phyloP scores from a whole-genome alignment of 2,888 invertebrate genomes.

The Margaritifera margaritifera region DNA sequence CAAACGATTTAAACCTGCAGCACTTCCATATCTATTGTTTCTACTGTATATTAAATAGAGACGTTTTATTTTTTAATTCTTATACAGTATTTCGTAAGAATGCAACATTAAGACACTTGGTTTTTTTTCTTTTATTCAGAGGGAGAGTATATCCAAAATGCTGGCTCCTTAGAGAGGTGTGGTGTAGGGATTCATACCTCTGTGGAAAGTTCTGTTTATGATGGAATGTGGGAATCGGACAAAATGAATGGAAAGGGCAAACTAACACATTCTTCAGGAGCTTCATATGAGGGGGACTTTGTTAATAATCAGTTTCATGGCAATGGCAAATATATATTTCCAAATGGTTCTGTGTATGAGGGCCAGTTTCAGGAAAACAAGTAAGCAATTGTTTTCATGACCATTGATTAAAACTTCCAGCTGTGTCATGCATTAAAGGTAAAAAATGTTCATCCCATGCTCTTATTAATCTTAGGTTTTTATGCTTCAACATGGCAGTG shows the following conservation, averaged over 20 bases:
- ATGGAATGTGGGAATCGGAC: slow-evolving; percentile 67
- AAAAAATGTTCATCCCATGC: too few species aligned
- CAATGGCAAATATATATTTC: slow-evolving; percentile 67
- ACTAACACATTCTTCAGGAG: slow-evolving; percentile 62
- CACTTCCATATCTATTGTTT: too few species aligned
- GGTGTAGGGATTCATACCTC: slow-evolving; percentile 65
- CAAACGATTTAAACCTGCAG: too few species aligned
- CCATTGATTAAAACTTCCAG: too few species aligned
- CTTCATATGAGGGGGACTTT: slow-evolving; percentile 69
- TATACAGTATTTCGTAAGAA: too few species aligned
- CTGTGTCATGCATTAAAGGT: too few species aligned
- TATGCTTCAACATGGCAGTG: too few species aligned
- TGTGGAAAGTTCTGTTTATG: slow-evolving; percentile 63
- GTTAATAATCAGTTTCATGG: slow-evolving; percentile 71
- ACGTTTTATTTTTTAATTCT: too few species aligned
- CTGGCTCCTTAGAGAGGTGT: slow-evolving; percentile 62
- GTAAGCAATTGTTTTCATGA: slow-evolving; percentile 34
- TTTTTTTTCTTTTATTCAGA: slow-evolving; percentile 47
- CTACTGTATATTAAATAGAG: too few species aligned
- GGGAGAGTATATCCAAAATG: slow-evolving; percentile 62
- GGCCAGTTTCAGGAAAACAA: slow-evolving; percentile 70
- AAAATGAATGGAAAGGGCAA: slow-evolving; percentile 71
- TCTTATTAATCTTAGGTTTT: too few species aligned
- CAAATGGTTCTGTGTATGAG: slow-evolving; percentile 69
- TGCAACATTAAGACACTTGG: too few species aligned